Evolutionary conservation across 1,140 invertebrate species (phyloP).

Genomic region (Dryas iulia): DNA sequence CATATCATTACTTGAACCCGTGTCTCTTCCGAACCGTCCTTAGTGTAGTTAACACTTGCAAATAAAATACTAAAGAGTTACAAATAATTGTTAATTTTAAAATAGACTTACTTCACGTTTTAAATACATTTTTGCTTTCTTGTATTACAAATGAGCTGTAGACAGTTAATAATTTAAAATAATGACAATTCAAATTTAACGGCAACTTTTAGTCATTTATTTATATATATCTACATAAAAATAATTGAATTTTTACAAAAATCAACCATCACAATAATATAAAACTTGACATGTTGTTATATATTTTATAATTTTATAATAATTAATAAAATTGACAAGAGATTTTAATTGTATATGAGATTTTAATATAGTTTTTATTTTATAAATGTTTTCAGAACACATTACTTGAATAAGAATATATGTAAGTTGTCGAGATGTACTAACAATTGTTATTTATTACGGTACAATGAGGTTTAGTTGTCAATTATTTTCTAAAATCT

Average conservation of each 20-base stretch:
- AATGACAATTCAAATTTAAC: too few relatives aligned
- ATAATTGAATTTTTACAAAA: background rate
- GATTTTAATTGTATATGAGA: background rate
- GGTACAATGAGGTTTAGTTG: slow-evolving; percentile 1
- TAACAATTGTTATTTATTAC: too few relatives aligned
- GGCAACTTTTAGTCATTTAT: too few relatives aligned
- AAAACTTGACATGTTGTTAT: background rate
- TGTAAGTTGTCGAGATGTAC: background rate
- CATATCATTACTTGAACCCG: too few relatives aligned
- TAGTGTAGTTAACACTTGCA: too few relatives aligned
- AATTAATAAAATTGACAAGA: background rate
- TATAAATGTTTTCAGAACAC: background rate
- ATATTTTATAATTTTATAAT: too few relatives aligned
- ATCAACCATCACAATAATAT: background rate
- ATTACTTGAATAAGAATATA: background rate
- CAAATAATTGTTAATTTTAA: background rate
- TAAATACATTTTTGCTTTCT: background rate
- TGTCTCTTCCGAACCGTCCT: too few relatives aligned
- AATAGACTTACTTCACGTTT: background rate
- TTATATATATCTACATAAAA: background rate
- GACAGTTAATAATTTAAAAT: background rate
- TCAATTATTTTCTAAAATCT: background rate
- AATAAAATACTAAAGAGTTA: too few relatives aligned
- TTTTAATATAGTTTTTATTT: background rate
- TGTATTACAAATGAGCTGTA: background rate